These are phyloP conservation scores for Ctenicera cuprea DNA, from an alignment of 2,888 invertebrate genomes.

Conservation along the genomic window DNA sequence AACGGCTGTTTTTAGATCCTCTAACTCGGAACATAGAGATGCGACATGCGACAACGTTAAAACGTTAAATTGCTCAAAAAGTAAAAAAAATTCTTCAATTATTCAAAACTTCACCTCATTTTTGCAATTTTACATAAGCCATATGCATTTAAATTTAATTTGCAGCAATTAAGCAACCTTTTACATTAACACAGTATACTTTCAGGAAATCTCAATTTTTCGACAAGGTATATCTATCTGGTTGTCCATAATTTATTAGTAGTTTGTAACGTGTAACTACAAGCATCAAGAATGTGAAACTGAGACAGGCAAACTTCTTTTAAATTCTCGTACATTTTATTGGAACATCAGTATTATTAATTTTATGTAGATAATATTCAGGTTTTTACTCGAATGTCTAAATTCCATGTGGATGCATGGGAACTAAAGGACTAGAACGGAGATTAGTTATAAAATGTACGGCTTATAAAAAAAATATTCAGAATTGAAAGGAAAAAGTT, in stretches of 20 bases:
- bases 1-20: slow-evolving; percentile 25
- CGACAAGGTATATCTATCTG: not conserved
- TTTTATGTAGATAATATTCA: slow-evolving; percentile 10
- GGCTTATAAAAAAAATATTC: too few relatives aligned
- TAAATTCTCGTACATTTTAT: slow-evolving; percentile 10
- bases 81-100: too few relatives aligned
- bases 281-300: slow-evolving; percentile 8
- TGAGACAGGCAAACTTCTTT: not conserved
- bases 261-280: slow-evolving; percentile 8
- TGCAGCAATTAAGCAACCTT: too few relatives aligned
- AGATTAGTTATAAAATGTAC: too few relatives aligned
- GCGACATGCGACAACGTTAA: slow-evolving; percentile 21
- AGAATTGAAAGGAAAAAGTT: too few relatives aligned
- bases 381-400: slow-evolving; percentile 9
- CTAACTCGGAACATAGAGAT: slow-evolving; percentile 11
- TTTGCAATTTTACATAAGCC: too few relatives aligned
- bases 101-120: too few relatives aligned
- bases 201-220: too few relatives aligned
- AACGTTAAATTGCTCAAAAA: slow-evolving; percentile 8
- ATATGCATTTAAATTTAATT: too few relatives aligned
- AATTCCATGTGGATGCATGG: not conserved
- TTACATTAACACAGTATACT: too few relatives aligned
- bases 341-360: slow-evolving; percentile 14
- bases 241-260: slow-evolving; percentile 4
- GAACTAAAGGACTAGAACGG: not conserved